These are phyloP conservation scores for Holacanthella duospinosa DNA, from an alignment of 2,888 invertebrate genomes.

Conservation along the genomic window DNA sequence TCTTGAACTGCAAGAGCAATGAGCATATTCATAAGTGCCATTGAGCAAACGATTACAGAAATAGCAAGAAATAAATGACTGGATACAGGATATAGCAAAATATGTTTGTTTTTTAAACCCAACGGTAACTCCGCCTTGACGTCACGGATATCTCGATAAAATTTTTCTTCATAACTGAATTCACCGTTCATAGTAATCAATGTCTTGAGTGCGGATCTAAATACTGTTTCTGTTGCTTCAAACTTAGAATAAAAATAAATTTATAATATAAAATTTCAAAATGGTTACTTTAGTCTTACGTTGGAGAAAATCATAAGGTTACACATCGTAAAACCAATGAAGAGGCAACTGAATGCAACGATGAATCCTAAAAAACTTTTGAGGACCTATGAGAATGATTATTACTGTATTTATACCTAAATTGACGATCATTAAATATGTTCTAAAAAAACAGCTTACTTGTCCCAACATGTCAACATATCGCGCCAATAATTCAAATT, in stretches of 20 bases:
- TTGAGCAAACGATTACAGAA: neutral
- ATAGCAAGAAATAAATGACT: neutral
- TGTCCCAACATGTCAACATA: neutral
- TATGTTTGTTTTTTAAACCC: neutral
- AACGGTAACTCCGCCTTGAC: neutral
- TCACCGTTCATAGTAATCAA: neutral
- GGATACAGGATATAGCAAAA: neutral
- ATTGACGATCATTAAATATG: too few relatives aligned
- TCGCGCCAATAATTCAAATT: neutral
- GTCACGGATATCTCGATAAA: neutral
- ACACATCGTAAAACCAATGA: neutral
- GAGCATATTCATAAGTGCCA: neutral
- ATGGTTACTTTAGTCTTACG: neutral
- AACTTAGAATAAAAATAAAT: neutral
- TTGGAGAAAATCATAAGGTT: neutral
- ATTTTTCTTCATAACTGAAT: neutral
- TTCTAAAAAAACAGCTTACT: too few relatives aligned
- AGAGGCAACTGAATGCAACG: neutral
- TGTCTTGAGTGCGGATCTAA: neutral
- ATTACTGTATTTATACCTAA: too few relatives aligned
- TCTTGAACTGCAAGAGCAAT: neutral
- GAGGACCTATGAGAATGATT: neutral
- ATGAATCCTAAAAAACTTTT: neutral
- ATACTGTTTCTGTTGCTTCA: neutral
- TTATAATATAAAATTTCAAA: neutral